Evolutionary conservation across 2,888 invertebrate genomes (phyloP).

Genomic region (Malthinus flaveolus): DNA sequence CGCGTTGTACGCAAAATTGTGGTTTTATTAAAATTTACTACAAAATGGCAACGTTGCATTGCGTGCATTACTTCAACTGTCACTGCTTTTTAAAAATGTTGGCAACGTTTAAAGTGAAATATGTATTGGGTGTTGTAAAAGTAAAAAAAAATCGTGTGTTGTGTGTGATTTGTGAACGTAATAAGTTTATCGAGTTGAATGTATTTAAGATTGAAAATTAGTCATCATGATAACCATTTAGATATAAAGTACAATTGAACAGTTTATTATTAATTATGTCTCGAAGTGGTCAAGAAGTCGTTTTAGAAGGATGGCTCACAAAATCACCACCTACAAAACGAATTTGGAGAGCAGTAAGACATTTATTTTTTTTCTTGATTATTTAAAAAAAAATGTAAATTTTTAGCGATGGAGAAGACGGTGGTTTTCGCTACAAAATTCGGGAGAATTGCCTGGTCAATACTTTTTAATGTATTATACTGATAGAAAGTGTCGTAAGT

Average conservation of each 20-base stretch:
- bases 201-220: conserved; percentile 13
- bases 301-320: conserved; percentile 92
- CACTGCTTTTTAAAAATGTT: no score
- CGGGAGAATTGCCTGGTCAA: conserved; percentile 90
- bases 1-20: no score
- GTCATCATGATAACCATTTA: conserved; percentile 11
- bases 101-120: no score
- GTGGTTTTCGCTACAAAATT: conserved; percentile 91
- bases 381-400: not conserved
- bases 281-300: conserved; percentile 67
- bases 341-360: conserved; percentile 91
- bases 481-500: conserved; percentile 80
- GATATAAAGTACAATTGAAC: not conserved
- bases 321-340: conserved; percentile 94
- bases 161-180: no score
- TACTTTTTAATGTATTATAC: conserved; percentile 93
- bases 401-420: conserved; percentile 90
- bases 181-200: no score
- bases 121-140: not conserved
- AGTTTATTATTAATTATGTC: conserved; percentile 45
- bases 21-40: no score
- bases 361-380: conserved; percentile 17
- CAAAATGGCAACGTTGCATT: no score
- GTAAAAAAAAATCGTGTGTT: conserved; percentile 14
- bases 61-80: no score